These are phyloP conservation scores for Prunella himalayana DNA, from an alignment of 2,113 vertebrate genomes.

Conservation along the genomic window DNA sequence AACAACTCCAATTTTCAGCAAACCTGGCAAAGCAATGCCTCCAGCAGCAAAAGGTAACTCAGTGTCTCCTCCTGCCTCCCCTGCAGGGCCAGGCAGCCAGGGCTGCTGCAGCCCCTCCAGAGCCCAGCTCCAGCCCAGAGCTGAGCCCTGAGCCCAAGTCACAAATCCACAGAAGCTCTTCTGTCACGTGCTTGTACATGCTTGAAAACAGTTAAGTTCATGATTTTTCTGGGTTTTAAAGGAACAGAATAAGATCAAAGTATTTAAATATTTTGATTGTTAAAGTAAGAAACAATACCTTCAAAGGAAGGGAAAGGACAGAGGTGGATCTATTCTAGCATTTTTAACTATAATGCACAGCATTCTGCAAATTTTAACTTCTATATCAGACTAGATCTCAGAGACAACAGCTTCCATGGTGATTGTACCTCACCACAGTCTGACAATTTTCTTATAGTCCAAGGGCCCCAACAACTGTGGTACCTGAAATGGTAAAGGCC, in stretches of 20 bases:
- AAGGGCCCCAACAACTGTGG: background rate
- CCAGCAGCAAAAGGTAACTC: background rate
- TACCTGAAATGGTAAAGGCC: background rate
- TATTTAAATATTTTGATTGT: background rate
- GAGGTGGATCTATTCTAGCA: background rate
- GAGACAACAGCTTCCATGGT: background rate
- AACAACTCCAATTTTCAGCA: background rate
- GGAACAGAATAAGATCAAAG: background rate
- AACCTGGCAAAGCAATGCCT: background rate
- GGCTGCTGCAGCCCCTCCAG: background rate
- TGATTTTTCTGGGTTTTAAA: background rate
- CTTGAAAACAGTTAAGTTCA: background rate
- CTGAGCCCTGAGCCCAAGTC: background rate
- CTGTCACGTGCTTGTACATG: fast-evolving
- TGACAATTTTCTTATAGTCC: background rate
- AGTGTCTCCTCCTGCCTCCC: background rate
- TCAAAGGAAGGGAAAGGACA: background rate
- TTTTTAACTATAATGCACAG: background rate
- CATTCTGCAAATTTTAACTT: background rate
- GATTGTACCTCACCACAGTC: background rate
- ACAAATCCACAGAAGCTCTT: background rate
- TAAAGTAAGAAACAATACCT: background rate
- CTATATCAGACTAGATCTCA: background rate
- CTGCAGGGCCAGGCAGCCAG: background rate
- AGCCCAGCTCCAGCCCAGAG: background rate